Evolutionary conservation across 2,888 invertebrate genomes (phyloP), one percentile per base, ranked within the genome.

Genomic region (Halictus quadricinctus): DNA sequence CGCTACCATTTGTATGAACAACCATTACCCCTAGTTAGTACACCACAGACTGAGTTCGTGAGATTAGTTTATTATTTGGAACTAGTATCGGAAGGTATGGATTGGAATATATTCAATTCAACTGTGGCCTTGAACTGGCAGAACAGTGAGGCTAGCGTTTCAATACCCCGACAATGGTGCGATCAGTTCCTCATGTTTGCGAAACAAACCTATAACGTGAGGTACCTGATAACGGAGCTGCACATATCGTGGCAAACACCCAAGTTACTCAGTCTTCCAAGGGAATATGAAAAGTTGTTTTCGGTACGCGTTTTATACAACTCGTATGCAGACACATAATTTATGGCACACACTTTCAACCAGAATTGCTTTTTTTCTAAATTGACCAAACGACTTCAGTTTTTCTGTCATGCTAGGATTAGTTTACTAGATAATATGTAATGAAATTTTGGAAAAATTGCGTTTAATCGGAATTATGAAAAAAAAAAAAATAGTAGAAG

Each of bases 261-360:
- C 36, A 96, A 97, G 90, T 96, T 99, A 89, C 96, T 99, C 84
- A 96, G 96, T 87, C 95, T 99, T 94, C 99, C 99, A 78, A 96
- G 97, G 85, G 97, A 98, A 94, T 99, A 99, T 95, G 99, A 99
- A 95, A 97, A 97, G 91, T 96, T 98, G 87, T 98, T 98, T 94
- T 97, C 97, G 94, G 97, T 97, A 94, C 94, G 94, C 15, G 60
- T 21, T 66, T 64, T 82, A 74, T 69, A 60, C 29, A 75, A 66
- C 10, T 15, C 25, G 8, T 3, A 25, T 43, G n/a, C 12, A n/a
- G 48, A 13, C 12, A 5, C 48, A 48, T 5, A 48, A 48, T 48
- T 48, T 1, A 13, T 46, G 46, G 46, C 12, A 46, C 13, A 46
- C 46, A 46, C 12, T 46, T 46, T 46, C 8, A 43, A 43, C 10